Evolutionary conservation across 2,113 vertebrate genomes (phyloP).

Genomic region (Jaculus jaculus): DNA sequence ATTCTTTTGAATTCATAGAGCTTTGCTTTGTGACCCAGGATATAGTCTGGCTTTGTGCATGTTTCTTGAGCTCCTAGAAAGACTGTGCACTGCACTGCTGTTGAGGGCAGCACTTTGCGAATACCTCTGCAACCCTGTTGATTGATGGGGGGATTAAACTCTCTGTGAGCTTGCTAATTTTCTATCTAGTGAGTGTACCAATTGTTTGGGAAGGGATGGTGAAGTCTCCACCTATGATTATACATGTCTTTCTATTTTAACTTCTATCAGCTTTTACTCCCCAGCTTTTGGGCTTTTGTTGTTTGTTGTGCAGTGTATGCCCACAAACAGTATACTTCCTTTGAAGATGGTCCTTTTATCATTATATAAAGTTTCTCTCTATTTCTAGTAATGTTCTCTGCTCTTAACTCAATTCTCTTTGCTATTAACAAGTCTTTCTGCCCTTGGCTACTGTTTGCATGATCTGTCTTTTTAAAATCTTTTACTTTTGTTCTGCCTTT

Average conservation of each 20-base stretch:
- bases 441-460: not conserved
- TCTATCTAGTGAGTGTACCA: not conserved
- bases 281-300: not conserved
- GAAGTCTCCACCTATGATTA: not conserved
- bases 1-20: not conserved
- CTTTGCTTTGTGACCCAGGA: not conserved
- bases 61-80: not conserved
- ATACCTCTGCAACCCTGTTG: not conserved
- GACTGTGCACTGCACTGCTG: not conserved
- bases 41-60: not conserved
- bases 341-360: not conserved
- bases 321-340: not conserved
- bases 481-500: not conserved
- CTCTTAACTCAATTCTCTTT: not conserved
- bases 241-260: not conserved
- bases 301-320: not conserved
- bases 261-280: not conserved
- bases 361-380: not conserved
- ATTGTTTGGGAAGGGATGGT: not conserved
- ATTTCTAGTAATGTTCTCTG: not conserved
- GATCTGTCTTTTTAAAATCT: not conserved
- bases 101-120: not conserved
- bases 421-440: not conserved
- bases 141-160: not conserved
- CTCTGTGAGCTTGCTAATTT: not conserved